Conservation (phyloP, 1,140 invertebrate species). For the Lepidurus arcticus region DNA sequence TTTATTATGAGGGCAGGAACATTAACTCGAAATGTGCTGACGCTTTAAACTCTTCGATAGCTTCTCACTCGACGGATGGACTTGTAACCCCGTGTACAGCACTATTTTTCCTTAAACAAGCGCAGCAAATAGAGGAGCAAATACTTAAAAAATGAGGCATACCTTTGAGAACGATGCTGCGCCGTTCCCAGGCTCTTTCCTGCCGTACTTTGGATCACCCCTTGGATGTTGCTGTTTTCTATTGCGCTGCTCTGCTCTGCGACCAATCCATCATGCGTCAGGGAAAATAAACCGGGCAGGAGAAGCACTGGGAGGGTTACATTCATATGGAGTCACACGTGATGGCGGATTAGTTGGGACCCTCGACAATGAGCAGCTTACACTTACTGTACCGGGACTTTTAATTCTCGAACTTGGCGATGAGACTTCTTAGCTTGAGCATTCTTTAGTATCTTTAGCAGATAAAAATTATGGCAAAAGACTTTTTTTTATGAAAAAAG, state of each 20-base stretch:
- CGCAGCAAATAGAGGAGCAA: neutral
- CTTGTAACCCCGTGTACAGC: neutral
- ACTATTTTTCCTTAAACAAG: neutral
- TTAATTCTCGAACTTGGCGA: neutral
- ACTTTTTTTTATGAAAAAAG: too few species aligned
- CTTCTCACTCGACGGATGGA: too few species aligned
- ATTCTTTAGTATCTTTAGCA: too few species aligned
- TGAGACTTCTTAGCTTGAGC: too few species aligned
- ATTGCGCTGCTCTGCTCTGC: neutral
- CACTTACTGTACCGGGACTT: neutral
- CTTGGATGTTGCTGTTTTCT: constrained; percentile 8
- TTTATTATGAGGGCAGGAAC: neutral
- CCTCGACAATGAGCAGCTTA: neutral
- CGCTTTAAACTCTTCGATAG: too few species aligned
- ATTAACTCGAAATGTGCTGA: neutral
- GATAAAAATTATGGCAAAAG: too few species aligned
- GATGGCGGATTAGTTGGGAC: neutral
- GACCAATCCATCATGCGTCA: constrained; percentile 13
- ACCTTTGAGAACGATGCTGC: neutral
- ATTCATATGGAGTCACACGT: neutral
- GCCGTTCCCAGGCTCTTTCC: neutral
- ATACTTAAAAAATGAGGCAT: neutral
- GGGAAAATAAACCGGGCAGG: neutral
- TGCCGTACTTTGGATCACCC: neutral
- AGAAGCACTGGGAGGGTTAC: neutral